Conservation (phyloP, 2,888 invertebrate genomes). For the Phoronis australis region DNA sequence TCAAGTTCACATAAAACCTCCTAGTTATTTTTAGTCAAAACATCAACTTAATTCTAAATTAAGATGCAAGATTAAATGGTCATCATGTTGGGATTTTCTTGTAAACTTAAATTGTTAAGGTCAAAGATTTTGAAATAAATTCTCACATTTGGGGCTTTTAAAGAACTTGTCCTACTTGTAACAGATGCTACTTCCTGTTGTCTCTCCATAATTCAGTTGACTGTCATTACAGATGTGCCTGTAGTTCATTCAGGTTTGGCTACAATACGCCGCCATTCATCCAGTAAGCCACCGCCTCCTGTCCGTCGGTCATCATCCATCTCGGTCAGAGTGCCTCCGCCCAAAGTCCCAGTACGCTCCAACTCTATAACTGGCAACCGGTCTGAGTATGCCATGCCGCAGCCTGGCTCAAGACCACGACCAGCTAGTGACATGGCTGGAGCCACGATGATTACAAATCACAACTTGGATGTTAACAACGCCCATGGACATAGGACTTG, state of each 20-base stretch:
- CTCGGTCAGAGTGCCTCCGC: conserved; percentile 24
- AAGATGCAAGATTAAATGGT: too few relatives aligned
- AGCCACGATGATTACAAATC: background rate
- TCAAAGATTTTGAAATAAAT: too few relatives aligned
- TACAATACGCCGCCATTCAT: conserved; percentile 25
- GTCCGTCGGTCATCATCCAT: conserved; percentile 42
- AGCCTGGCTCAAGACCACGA: conserved; percentile 4
- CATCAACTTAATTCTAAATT: too few relatives aligned
- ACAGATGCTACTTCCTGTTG: too few relatives aligned
- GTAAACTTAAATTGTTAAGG: too few relatives aligned
- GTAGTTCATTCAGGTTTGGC: conserved; percentile 22
- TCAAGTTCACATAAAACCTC: too few relatives aligned
- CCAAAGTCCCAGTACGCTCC: too few relatives aligned
- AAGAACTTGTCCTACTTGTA: too few relatives aligned
- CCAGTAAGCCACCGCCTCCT: conserved; percentile 45
- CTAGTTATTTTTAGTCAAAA: too few relatives aligned
- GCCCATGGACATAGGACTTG: background rate
- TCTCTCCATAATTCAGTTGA: conserved; percentile 1
- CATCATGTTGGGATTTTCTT: too few relatives aligned
- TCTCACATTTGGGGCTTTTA: too few relatives aligned
- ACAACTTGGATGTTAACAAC: conserved; percentile 1
- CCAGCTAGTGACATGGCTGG: conserved; percentile 3
- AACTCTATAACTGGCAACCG: background rate
- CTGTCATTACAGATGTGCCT: conserved; percentile 31
- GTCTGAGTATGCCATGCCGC: background rate